Evolutionary conservation across 2,797 vertebrate genomes (phyloP), one percentile per base, ranked within the genome.

Genomic region (Mormyrops boulengeri): DNA sequence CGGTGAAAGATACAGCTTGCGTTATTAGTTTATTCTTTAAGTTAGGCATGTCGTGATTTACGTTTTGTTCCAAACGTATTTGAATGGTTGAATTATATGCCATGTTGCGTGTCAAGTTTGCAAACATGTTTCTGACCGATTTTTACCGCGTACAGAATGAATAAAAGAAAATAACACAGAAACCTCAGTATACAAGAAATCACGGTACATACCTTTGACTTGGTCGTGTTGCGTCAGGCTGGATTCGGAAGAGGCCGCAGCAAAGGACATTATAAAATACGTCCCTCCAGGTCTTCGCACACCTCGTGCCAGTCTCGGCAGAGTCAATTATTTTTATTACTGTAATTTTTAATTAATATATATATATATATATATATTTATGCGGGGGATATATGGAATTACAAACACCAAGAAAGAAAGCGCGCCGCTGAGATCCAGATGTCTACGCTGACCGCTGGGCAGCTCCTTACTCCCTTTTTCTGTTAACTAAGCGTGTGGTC

Each of bases 391-490:
- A 41, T 44, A 26, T 12, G 22, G 0, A 66, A 88, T 44, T 44
- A 66, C 22, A 22, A 26, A 19, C 30, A 19, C 7, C 7, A 47
- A 30, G n/a, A 69, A 66, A 26, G 19, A 44, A 44, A 7, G 19
- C 17, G n/a, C 87, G 19, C n/a, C n/a, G 57, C 38, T 14, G n/a
- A 88, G 38, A 66, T n/a, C 41, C 87, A 47, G 60, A 47, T 26
- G 38, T 49, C 87, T 50, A 26, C 30, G 57, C 60, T 49, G 87
- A 38, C 52, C 57, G n/a, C 88, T 12, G 90, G 93, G 91, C 73
- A 93, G 93, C 91, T 93, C 92, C 89, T 69, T 90, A 49, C 55
- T 88, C 87, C 89, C 85, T 89, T 90, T 93, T 94, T 93, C 94
- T 94, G 93, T 8, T 91, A 85, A 57, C 77, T 91, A 52, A 89